phyloP scores from a whole-genome alignment of 2,888 invertebrate genomes.

The Cryptops parisi region DNA sequence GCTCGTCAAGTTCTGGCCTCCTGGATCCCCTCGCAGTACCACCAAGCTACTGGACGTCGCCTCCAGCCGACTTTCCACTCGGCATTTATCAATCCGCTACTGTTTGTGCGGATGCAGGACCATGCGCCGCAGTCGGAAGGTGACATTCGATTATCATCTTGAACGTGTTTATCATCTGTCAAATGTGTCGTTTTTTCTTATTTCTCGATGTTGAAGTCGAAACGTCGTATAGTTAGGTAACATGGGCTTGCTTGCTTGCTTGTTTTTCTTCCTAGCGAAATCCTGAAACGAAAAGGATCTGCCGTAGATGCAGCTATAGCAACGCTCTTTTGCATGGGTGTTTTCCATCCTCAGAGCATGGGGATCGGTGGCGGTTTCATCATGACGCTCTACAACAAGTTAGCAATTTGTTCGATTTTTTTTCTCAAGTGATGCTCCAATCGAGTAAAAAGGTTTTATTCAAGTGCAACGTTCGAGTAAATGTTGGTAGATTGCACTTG shows the following conservation, averaged over 20 bases:
- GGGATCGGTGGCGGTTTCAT: slow-evolving; percentile 56
- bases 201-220: neutral
- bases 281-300: slow-evolving; percentile 28
- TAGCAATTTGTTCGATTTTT: too few species aligned
- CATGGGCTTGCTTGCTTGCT: neutral
- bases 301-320: slow-evolving; percentile 34
- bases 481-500: too few species aligned
- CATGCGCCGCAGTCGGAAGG: slow-evolving; percentile 60
- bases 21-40: neutral
- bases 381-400: slow-evolving; percentile 54
- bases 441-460: too few species aligned
- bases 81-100: slow-evolving; percentile 49
- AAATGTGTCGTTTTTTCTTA: neutral
- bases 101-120: slow-evolving; percentile 55
- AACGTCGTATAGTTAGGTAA: neutral
- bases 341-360: slow-evolving; percentile 32
- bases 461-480: too few species aligned
- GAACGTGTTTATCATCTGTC: neutral
- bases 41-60: neutral
- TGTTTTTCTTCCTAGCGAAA: slow-evolving; percentile 9
- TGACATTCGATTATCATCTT: slow-evolving; percentile 29
- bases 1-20: too few species aligned
- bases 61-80: slow-evolving; percentile 25
- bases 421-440: too few species aligned
- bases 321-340: slow-evolving; percentile 31